A percentile compares a stretch with the other conserved stretches of the same genome.
Conservation (phyloP, 2,797 vertebrate genomes). For the Euthynnus affinis region DNA sequence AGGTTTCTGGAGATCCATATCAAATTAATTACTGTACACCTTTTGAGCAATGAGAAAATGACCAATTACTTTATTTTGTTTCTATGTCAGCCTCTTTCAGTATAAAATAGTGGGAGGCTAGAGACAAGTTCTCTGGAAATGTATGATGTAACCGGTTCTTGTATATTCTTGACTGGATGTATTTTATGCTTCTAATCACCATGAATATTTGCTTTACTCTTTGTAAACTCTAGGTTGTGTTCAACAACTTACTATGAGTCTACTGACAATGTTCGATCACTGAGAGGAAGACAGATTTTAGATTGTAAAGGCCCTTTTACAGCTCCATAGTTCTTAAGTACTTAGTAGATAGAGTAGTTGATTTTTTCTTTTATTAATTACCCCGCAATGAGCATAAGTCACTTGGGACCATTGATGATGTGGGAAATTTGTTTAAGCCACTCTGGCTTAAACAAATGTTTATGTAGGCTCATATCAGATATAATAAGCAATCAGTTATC, state of each 20-base stretch:
- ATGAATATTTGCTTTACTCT: too few relatives aligned
- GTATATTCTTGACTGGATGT: background rate
- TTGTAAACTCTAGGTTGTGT: too few relatives aligned
- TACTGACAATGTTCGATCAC: too few relatives aligned
- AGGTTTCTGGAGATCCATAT: background rate
- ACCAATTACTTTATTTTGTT: too few relatives aligned
- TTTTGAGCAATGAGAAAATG: too few relatives aligned
- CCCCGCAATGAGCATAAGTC: too few relatives aligned
- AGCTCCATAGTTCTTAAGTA: background rate
- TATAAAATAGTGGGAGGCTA: background rate
- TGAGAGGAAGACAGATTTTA: background rate
- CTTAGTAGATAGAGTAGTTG: background rate
- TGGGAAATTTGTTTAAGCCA: background rate
- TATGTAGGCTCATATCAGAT: background rate
- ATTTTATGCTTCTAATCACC: background rate
- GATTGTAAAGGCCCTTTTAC: background rate
- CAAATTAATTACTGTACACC: background rate
- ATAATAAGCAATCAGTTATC: background rate
- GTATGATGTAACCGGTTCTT: background rate
- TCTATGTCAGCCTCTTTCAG: background rate
- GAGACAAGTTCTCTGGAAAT: slow-evolving; percentile 8
- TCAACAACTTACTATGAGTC: background rate
- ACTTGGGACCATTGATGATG: too few relatives aligned
- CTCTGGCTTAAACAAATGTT: slow-evolving; percentile 6
- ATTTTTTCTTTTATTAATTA: background rate